Evolutionary conservation across 2,113 vertebrate species (phyloP), one percentile per base, ranked within the genome.

Genomic region (Lota lota): DNA sequence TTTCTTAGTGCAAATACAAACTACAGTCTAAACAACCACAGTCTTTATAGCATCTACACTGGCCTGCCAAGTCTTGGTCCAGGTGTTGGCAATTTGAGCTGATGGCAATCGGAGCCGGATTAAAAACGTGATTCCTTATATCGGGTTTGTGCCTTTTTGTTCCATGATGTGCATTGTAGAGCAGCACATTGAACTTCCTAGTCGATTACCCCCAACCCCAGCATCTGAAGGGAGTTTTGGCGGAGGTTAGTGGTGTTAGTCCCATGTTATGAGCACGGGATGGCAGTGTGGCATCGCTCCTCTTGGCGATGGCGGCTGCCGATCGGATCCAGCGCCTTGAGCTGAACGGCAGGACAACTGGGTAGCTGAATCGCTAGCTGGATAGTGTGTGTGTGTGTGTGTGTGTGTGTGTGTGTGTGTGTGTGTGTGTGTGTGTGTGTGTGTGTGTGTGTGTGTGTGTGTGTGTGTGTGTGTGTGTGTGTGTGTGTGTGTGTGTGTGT

Each of bases 1-100:
- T 56, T 16, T 56, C 18, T 75, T 80, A 80, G 85, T 75, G 77
- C 83, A 85, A 81, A 79, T 67, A 68, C 63, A 64, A 80, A 76
- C 69, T 62, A 72, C 67, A 67, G 54, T 68, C 59, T 69, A 67
- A 64, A 66, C 61, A 3, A 69, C 60, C 70, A 72, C 67, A 50
- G 75, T 61, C 70, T 76, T 63, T 73, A 75, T 63, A 66, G 64
- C 24, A 62, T 64, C 73, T 61, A 8, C 8, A 14, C 10, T 8
- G 40, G 40, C 12, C 40, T 2, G 28, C 28, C 28, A 33, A 6
- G 4, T 33, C 28, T 33, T 33, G 28, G 28, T 33, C 28, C 4
- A 47, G 10, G 7, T 14, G 40, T 47, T 14, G 40, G 40, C 40
- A 10, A 47, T 14, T 14, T 3, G 40, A 74, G 67, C 61, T 67